Base-by-base conservation (phyloP, 2,797 vertebrate species). In the Crax fasciolata region DNA sequence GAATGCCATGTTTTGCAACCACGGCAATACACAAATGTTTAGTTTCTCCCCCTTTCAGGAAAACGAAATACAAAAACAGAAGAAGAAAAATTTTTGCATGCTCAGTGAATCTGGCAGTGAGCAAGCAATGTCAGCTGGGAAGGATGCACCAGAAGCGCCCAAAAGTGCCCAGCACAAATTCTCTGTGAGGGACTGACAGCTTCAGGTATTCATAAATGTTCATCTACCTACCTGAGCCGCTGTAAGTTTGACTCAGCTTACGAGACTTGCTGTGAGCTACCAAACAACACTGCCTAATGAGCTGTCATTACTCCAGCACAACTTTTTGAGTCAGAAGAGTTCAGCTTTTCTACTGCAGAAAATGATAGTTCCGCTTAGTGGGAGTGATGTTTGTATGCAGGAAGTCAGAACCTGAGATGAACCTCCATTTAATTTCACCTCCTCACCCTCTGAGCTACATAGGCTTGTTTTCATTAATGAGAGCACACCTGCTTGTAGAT, bases 1-100 rank as follows among this genome's bases (percentile, higher is more conserved):
- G 68, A 84, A 90, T 49, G 65, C 28, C 78, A 27, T 28, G 9
- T 44, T 89, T 93, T 80, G 72, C 84, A 93, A 38, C 86, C 39
- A 80, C 46, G 46, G 81, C 17, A 48, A 63, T 66, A 41, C 0
- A 1, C 54, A 67, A 77, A 43, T 9, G 41, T 32, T 92, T 71
- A 48, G 68, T 80, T 75, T 49, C 48, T 24, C 51, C 38, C 17
- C 25, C 55, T 30, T 66, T 63, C 49, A 4, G 23, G 35, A 55
- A 61, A 86, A 73, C 1, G 17, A 51, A 63, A 23, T 4, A 35
- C 35, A 35, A 35, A 35, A 35, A 35, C 35, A 35, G 54, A n/a
- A 55, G 66, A 38, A 52, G 51, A 65, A 41, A 3, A 44, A 48
- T 57, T 43, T 85, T 73, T 55, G 11, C 12, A 3, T 24, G 46